Percentiles rank a stretch among this genome's conserved stretches.
phyloP scores from a whole-genome alignment of 2,888 invertebrate genomes.

The Drosophila histrio region DNA sequence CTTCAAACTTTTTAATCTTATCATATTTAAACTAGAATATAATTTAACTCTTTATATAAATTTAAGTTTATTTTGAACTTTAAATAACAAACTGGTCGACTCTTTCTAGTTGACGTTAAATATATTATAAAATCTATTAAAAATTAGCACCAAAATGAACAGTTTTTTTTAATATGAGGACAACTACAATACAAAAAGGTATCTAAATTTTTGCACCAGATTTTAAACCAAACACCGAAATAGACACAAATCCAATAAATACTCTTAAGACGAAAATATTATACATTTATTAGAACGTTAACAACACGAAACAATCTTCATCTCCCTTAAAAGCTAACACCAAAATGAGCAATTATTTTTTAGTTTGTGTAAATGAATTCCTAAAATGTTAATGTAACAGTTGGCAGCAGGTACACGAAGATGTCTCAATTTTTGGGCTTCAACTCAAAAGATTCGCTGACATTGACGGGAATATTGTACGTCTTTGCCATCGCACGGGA shows the following conservation, averaged over 20 bases:
- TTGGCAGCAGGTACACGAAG: conserved; percentile 25
- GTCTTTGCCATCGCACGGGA: conserved; percentile 74
- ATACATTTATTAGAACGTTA: conserved; percentile 39
- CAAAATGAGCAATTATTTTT: conserved; percentile 18
- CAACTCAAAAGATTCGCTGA: conserved; percentile 75
- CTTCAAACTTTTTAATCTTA: too few species aligned
- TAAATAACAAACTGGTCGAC: too few species aligned
- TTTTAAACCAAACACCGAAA: too few species aligned
- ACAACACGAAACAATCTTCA: conserved; percentile 35
- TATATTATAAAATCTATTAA: too few species aligned
- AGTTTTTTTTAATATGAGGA: too few species aligned
- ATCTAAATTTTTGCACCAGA: too few species aligned
- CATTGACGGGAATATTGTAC: conserved; percentile 65
- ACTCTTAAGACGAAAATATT: conserved; percentile 20
- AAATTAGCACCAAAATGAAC: too few species aligned
- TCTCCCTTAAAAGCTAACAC: conserved; percentile 25
- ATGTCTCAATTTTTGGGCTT: conserved; percentile 57
- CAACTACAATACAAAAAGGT: too few species aligned
- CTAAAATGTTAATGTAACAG: conserved; percentile 5
- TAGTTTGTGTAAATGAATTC: not conserved
- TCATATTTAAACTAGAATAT: too few species aligned
- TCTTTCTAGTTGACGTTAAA: too few species aligned
- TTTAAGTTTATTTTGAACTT: too few species aligned
- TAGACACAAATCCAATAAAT: not conserved
- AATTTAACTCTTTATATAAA: too few species aligned